phyloP scores from a whole-genome alignment of 2,888 invertebrate genomes.

The Luperina testacea region DNA sequence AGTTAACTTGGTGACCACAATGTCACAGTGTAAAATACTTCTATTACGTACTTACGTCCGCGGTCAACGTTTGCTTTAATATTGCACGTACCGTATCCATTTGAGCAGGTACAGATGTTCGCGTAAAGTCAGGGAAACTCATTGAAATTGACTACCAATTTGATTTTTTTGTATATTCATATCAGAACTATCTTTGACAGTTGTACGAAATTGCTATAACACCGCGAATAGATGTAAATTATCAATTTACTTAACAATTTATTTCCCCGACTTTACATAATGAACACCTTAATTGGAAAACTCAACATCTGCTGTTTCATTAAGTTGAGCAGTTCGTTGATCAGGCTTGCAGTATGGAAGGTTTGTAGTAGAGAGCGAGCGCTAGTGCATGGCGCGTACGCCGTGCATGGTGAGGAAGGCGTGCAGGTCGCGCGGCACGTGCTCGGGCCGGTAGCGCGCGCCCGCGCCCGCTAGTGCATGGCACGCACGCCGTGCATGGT shows the following conservation, averaged over 20 bases:
- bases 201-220: background rate
- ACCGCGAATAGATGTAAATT: background rate
- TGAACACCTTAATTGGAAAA: background rate
- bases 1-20: background rate
- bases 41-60: background rate
- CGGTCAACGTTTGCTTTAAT: background rate
- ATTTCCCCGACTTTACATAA: background rate
- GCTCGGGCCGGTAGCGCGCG: conserved; percentile 91
- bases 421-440: conserved; percentile 94
- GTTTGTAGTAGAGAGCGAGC: accelerated
- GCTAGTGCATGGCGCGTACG: conserved; percentile 66
- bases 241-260: background rate
- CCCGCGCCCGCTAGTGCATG: conserved; percentile 90
- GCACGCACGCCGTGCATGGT: conserved; percentile 92
- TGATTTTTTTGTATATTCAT: background rate
- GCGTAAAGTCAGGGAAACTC: background rate
- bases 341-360: background rate
- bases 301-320: background rate
- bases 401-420: conserved; percentile 96
- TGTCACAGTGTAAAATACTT: background rate
- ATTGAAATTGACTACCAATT: background rate
- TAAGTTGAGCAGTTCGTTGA: background rate
- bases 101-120: too few species aligned
- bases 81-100: background rate
- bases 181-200: background rate